Conservation (phyloP, 2,888 invertebrate genomes). For the Epistrophella euchroma region DNA sequence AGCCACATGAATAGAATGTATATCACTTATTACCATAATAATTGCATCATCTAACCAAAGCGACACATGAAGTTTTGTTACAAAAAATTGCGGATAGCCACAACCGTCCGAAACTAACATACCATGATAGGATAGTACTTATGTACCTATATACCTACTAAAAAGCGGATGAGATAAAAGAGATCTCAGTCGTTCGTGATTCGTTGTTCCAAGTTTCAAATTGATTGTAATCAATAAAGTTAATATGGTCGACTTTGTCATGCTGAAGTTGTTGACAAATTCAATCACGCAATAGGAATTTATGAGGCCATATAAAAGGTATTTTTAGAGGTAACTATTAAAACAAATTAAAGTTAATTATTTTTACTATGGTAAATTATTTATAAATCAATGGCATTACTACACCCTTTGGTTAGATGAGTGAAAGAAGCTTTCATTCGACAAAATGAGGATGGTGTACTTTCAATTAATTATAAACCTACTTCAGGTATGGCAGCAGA, state of each 20-base stretch:
- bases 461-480: too few relatives aligned
- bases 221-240: slow-evolving; percentile 2
- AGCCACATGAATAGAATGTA: slow-evolving; percentile 54
- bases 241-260: background rate
- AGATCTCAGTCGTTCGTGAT: background rate
- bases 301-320: background rate
- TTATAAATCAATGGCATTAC: background rate
- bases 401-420: too few relatives aligned
- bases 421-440: too few relatives aligned
- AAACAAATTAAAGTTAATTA: background rate
- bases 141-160: too few relatives aligned
- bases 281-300: background rate
- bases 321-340: background rate
- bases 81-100: slow-evolving; percentile 32
- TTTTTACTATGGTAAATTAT: background rate
- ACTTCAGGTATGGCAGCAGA: too few relatives aligned
- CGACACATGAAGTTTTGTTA: slow-evolving; percentile 37
- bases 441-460: too few relatives aligned
- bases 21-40: slow-evolving; percentile 57
- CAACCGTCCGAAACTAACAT: background rate
- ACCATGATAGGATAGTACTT: background rate
- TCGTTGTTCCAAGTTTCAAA: background rate
- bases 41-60: slow-evolving; percentile 61
- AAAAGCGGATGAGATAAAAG: slow-evolving; percentile 22
- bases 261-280: background rate